Conservation (phyloP, 1,140 invertebrate genomes). For the Galendromus occidentalis region DNA sequence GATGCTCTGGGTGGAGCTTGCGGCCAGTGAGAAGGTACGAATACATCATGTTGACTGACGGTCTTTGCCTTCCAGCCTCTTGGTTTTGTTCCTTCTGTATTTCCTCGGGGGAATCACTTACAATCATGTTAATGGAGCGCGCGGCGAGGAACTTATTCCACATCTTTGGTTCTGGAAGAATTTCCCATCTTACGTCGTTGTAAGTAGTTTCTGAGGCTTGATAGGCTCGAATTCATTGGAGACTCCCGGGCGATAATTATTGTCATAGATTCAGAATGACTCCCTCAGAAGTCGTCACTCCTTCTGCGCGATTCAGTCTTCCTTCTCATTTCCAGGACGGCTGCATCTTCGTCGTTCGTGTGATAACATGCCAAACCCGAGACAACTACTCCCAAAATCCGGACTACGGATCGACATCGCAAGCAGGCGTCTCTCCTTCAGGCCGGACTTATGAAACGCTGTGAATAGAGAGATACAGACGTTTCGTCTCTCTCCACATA, state of each 20-base stretch:
- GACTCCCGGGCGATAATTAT: no score
- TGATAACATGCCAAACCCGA: background rate
- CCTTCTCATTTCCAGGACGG: background rate
- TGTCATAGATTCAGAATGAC: no score
- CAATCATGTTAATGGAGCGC: conserved; percentile 5
- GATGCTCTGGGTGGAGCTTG: no score
- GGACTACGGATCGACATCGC: background rate
- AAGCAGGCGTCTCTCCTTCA: background rate
- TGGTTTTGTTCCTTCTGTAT: background rate
- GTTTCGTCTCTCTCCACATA: background rate
- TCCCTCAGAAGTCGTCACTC: no score
- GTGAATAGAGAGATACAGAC: background rate
- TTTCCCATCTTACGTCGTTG: background rate
- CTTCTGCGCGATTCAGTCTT: no score
- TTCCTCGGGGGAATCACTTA: background rate
- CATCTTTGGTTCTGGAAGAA: conserved; percentile 5
- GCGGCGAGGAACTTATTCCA: background rate
- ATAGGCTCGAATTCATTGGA: no score
- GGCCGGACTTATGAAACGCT: background rate
- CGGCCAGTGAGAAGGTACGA: no score
- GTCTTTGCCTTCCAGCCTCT: background rate
- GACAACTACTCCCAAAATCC: background rate
- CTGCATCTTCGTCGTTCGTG: conserved; percentile 4
- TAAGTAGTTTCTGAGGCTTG: background rate
- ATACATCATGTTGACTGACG: no score